These are phyloP conservation scores for Tipula vernalis DNA, from an alignment of 2,888 invertebrate genomes.

Conservation along the genomic window DNA sequence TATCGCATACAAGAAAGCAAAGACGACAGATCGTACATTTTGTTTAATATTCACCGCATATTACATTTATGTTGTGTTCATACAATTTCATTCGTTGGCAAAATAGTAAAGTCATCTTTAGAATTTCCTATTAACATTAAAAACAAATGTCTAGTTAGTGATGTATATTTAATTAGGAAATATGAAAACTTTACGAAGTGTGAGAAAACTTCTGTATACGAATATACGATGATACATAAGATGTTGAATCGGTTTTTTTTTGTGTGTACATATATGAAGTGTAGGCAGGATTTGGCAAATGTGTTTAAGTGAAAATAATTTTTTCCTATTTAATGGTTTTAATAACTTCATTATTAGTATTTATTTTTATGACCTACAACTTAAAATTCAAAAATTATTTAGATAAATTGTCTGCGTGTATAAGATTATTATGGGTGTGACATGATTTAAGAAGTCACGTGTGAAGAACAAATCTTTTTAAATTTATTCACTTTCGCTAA, in stretches of 20 bases:
- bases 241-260: background rate
- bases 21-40: background rate
- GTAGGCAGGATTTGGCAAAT: background rate
- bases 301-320: background rate
- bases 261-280: background rate
- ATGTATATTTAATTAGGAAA: background rate
- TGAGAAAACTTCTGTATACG: background rate
- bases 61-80: background rate
- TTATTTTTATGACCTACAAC: background rate
- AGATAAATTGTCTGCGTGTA: background rate
- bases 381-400: background rate
- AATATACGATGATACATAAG: no score
- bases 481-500: background rate
- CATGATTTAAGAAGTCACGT: background rate
- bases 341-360: background rate
- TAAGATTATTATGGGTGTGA: background rate
- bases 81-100: background rate
- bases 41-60: background rate
- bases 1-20: background rate
- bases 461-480: background rate
- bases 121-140: background rate
- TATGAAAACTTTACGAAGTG: background rate
- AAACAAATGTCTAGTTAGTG: background rate
- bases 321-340: background rate
- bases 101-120: background rate